These are phyloP conservation scores for Phylloscopus whistleri DNA, from an alignment of 2,113 vertebrate species.

Conservation along the genomic window DNA sequence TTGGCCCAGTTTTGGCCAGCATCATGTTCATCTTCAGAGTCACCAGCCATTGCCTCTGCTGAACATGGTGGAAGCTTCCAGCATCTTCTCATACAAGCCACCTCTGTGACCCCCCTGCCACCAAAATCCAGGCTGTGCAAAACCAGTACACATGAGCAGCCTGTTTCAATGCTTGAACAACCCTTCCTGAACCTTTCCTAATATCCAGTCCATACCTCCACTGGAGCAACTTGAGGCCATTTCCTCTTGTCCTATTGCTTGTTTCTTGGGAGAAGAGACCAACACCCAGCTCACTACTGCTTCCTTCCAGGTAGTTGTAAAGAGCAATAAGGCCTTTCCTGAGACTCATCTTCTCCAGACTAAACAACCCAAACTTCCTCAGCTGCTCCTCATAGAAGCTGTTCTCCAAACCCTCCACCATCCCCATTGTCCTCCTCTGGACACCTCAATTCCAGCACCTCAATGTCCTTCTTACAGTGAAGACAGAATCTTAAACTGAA, in stretches of 20 bases:
- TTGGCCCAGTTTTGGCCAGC: not conserved
- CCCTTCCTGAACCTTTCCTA: not conserved
- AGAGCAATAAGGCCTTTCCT: not conserved
- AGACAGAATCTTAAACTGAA: too few species aligned
- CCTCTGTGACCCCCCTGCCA: not conserved
- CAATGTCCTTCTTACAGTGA: too few species aligned
- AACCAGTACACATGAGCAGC: not conserved
- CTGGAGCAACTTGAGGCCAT: not conserved
- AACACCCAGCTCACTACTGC: not conserved
- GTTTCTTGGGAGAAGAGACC: not conserved
- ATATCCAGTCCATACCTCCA: not conserved
- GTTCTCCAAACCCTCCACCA: not conserved
- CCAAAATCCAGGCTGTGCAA: not conserved
- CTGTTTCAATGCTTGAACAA: not conserved
- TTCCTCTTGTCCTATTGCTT: not conserved
- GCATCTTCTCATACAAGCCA: not conserved
- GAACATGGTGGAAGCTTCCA: not conserved
- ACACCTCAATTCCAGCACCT: not conserved
- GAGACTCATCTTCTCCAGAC: not conserved
- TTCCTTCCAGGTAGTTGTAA: not conserved
- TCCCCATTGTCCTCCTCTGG: not conserved
- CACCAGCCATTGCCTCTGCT: not conserved
- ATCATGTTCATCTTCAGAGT: not conserved
- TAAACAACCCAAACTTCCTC: not conserved
- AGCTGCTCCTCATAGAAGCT: accelerated